phyloP scores from a whole-genome alignment of 2,888 invertebrate species.

The Hemithea aestivaria region DNA sequence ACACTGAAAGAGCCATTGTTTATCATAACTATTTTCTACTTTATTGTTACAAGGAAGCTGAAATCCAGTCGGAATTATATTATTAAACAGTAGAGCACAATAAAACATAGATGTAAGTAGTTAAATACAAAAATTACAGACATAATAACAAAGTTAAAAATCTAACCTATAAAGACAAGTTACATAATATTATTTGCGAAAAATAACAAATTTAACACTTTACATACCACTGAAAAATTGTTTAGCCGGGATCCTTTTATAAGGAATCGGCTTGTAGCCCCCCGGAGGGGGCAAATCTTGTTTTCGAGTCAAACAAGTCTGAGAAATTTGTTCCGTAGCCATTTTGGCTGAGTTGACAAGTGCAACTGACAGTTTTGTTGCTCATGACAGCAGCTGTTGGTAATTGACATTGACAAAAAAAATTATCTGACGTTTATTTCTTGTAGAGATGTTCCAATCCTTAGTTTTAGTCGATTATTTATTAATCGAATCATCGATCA shows the following conservation, averaged over 20 bases:
- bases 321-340: slow-evolving; percentile 60
- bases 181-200: slow-evolving; percentile 54
- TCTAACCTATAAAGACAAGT: slow-evolving; percentile 49
- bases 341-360: slow-evolving; percentile 23
- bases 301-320: slow-evolving; percentile 48
- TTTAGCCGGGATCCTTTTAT: slow-evolving; percentile 85
- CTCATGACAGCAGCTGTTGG: slow-evolving; percentile 11
- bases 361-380: slow-evolving; percentile 1
- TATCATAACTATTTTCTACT: too few species aligned
- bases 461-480: too few species aligned
- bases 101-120: too few species aligned
- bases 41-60: too few species aligned
- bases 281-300: slow-evolving; percentile 97
- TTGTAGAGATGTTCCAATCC: too few species aligned
- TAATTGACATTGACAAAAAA: too few species aligned
- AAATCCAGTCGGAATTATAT: neutral
- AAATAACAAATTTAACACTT: slow-evolving; percentile 5
- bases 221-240: slow-evolving; percentile 83
- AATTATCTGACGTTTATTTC: too few species aligned
- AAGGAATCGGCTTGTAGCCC: slow-evolving; percentile 90
- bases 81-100: too few species aligned
- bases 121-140: too few species aligned
- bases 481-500: too few species aligned
- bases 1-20: too few species aligned
- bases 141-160: too few species aligned